Conservation (phyloP, 2,113 vertebrate species). For the Notiomystis cincta region DNA sequence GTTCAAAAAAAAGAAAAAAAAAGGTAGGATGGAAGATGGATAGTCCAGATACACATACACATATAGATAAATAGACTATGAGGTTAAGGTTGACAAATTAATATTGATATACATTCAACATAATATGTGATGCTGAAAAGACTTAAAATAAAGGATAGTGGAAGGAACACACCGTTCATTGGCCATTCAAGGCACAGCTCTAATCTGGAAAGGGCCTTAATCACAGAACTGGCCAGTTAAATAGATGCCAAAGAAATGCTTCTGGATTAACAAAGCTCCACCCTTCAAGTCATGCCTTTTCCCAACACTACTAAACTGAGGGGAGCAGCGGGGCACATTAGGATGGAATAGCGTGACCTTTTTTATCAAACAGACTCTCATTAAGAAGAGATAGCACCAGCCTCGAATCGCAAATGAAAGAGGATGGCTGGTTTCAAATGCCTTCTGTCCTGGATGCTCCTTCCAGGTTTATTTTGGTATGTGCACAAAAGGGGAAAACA, state of each 20-base stretch:
- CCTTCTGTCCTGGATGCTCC: neutral
- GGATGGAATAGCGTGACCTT: constrained; percentile 8
- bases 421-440: constrained; percentile 38
- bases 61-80: neutral
- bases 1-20: neutral
- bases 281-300: neutral
- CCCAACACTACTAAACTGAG: neutral
- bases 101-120: neutral
- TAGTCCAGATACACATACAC: neutral
- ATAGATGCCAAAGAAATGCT: constrained; percentile 6
- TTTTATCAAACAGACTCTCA: constrained; percentile 12
- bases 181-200: fast-evolving
- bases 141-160: neutral
- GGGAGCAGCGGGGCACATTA: neutral
- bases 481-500: neutral
- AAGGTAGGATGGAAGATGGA: neutral
- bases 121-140: neutral
- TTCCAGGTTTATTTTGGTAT: constrained; percentile 58
- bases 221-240: neutral
- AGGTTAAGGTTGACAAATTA: neutral
- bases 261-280: constrained; percentile 5
- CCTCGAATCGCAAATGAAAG: neutral
- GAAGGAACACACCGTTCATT: neutral
- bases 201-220: neutral
- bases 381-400: neutral